Evolutionary conservation across 2,797 vertebrate species (phyloP), one percentile per base, ranked within the genome.

Genomic region (Phylloscopus collybita): DNA sequence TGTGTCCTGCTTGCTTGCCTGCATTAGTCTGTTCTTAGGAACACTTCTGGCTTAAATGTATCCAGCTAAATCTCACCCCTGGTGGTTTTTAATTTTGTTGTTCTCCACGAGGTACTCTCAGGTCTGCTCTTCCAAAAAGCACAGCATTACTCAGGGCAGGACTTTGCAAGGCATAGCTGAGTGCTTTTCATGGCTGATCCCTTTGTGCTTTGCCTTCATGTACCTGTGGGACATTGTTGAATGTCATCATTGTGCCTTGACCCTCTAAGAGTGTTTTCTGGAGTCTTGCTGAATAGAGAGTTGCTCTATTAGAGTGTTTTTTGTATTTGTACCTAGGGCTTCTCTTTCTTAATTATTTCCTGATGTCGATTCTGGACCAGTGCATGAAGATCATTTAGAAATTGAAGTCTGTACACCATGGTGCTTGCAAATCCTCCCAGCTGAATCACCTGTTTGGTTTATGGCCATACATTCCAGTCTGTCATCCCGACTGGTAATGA

Each of bases 391-490:
- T 75, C 2, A 29, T 67, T 53, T 61, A 66, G 93, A 72, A 92
- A 59, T 9, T 21, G 45, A 67, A 80, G 53, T 78, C 45, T 82
- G 11, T 23, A 23, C 19, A 22, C 60, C 4, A 1, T 3, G 15
- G 18, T 19, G 34, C 57, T 71, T 86, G 49, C 61, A 74, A 12
- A 82, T 87, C 71, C 20, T 96, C 74, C 74, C 61, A 30, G 45
- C 53, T 97, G 86, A 94, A 87, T 97, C 88, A 95, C 89, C 74
- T 49, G 0, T 36, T 67, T 81, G 64, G 49, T 93, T 94, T 85
- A 38, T 71, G 57, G 81, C 86, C 69, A 32, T 91, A 44, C 81
- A 87, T 96, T 95, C 94, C 95, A 71, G 34, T 96, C 90, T 84
- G 8, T 95, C 94, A 93, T 91, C 93, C 57, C 5, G 3, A 44